Conservation (phyloP, 1,140 invertebrate species). For the Drosophila tristis region DNA sequence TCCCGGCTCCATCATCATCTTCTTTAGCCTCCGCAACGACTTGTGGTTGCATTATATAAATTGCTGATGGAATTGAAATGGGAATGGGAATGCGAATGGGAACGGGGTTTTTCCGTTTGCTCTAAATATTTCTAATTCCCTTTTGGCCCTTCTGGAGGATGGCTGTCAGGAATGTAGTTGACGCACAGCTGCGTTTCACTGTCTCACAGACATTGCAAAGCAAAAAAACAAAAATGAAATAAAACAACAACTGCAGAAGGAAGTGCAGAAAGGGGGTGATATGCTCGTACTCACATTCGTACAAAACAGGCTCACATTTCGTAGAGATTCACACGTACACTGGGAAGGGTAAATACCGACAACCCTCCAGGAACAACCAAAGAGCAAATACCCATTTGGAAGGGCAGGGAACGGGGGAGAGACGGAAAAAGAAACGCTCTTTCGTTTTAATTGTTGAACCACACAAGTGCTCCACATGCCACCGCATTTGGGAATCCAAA, state of each 20-base stretch:
- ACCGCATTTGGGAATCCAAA: slow-evolving; percentile 13
- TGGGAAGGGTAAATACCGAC: slow-evolving; percentile 53
- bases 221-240: slow-evolving; percentile 20
- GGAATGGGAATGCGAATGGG: not conserved
- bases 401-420: not conserved
- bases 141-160: slow-evolving; percentile 11
- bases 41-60: slow-evolving; percentile 46
- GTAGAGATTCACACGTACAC: slow-evolving; percentile 66
- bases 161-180: slow-evolving; percentile 35
- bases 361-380: slow-evolving; percentile 34
- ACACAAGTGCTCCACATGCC: slow-evolving; percentile 65
- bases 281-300: no score
- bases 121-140: slow-evolving; percentile 42
- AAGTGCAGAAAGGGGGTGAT: slow-evolving; percentile 4
- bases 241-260: slow-evolving; percentile 48
- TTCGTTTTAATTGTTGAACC: slow-evolving; percentile 76
- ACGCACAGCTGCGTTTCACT: slow-evolving; percentile 49
- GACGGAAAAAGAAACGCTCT: slow-evolving; percentile 24
- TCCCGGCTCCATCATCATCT: no score
- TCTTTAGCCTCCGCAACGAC: no score
- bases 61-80: slow-evolving; percentile 29
- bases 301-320: slow-evolving; percentile 39
- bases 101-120: not conserved
- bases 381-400: not conserved
- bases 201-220: not conserved